Evolutionary conservation across 30 jellyfish, hydroid and myxozoan genomes (phyloP).

Genomic region (Phacellophora camtschatica): DNA sequence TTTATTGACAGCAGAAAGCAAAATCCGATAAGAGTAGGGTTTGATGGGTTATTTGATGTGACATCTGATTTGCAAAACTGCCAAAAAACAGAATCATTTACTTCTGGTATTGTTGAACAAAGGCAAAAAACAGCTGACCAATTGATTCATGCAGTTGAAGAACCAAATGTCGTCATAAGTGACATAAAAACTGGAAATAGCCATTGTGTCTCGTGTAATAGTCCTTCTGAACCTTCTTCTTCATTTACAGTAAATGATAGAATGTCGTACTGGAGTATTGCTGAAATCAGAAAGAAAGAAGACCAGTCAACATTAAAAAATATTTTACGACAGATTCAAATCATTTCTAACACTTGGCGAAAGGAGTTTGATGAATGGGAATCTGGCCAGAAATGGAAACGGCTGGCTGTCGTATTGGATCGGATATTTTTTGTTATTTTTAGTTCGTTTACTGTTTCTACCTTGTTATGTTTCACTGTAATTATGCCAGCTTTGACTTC

Average conservation of each 20-base stretch:
- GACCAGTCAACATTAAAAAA: not conserved
- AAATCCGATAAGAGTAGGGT: too few relatives aligned
- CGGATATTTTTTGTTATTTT: constrained; percentile 29
- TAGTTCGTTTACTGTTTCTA: constrained; percentile 5
- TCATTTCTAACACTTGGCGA: not conserved
- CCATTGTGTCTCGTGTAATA: not conserved
- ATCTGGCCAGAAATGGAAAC: constrained; percentile 36
- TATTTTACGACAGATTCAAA: constrained; percentile 8
- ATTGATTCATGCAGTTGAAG: not conserved
- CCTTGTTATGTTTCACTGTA: constrained; percentile 33
- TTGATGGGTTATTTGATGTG: too few relatives aligned
- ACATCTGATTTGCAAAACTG: not conserved
- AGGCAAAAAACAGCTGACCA: not conserved
- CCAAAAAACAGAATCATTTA: not conserved
- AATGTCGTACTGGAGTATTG: too few relatives aligned
- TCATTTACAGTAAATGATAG: not conserved
- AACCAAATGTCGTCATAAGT: not conserved
- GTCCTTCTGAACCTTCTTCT: not conserved
- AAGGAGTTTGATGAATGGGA: constrained; percentile 17
- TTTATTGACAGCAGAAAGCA: not conserved
- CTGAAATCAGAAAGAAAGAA: not conserved
- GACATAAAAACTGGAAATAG: not conserved
- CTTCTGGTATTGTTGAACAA: not conserved
- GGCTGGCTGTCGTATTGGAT: constrained; percentile 62
- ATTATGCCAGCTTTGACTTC: constrained; percentile 28